phyloP scores from a whole-genome alignment of 2,888 invertebrate species.

The Petrolisthes manimaculis region DNA sequence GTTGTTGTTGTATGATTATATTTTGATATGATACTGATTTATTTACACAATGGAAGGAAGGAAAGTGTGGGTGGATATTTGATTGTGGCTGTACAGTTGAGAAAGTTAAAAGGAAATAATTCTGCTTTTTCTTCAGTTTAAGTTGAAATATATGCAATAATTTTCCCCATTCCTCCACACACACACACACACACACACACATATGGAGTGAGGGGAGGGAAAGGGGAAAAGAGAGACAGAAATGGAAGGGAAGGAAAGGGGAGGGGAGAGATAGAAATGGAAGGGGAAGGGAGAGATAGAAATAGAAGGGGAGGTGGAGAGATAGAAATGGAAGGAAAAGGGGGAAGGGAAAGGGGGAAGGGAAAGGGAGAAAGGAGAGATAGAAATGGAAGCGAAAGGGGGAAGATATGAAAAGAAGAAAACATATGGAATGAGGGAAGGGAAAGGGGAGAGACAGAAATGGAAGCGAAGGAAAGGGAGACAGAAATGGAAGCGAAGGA shows the following conservation, averaged over 20 bases:
- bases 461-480: not conserved
- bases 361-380: not conserved
- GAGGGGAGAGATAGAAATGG: not conserved
- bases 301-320: not conserved
- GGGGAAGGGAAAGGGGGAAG: not conserved
- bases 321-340: not conserved
- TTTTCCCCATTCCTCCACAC: slow-evolving; percentile 7
- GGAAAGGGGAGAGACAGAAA: slow-evolving; percentile 18
- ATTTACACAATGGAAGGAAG: too few species aligned
- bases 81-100: too few species aligned
- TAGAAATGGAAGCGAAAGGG: not conserved
- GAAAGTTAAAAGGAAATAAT: too few species aligned
- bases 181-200: slow-evolving; percentile 6
- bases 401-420: not conserved
- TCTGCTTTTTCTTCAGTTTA: too few species aligned
- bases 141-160: too few species aligned
- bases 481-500: not conserved
- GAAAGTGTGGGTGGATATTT: too few species aligned
- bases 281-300: not conserved
- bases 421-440: not conserved
- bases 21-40: too few species aligned
- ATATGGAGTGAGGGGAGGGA: too few species aligned
- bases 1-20: too few species aligned
- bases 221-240: slow-evolving; percentile 5
- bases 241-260: not conserved